Conservation (phyloP, 2,113 vertebrate species). For the Proterorhinus semilunaris region DNA sequence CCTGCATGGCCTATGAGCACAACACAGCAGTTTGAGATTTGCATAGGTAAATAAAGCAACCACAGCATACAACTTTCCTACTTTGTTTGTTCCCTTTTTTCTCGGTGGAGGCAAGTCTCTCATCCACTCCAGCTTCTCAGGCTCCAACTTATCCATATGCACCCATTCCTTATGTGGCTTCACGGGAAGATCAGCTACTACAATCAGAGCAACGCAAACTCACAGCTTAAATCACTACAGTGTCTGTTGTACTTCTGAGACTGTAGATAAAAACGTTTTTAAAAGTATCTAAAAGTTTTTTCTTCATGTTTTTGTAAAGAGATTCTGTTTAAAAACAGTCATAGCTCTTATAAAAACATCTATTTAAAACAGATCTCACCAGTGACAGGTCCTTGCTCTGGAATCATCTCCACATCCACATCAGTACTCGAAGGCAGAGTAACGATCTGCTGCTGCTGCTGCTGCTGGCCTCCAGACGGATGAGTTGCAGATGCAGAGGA, state of each 20-base stretch:
- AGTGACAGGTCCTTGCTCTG: constrained; percentile 55
- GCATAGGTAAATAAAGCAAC: background rate
- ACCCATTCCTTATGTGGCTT: constrained; percentile 89
- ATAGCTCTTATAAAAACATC: background rate
- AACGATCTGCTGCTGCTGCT: constrained; percentile 6
- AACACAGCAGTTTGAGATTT: constrained; percentile 7
- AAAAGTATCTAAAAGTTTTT: too few species aligned
- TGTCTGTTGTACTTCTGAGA: too few species aligned
- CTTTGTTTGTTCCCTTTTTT: constrained; percentile 84
- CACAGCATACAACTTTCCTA: constrained; percentile 36
- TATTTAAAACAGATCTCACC: constrained; percentile 59
- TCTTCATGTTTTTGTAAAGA: background rate
- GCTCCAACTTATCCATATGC: constrained; percentile 90
- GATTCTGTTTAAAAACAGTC: background rate
- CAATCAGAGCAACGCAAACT: background rate
- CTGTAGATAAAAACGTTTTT: too few species aligned
- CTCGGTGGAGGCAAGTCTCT: constrained; percentile 82
- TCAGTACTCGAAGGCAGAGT: constrained; percentile 18
- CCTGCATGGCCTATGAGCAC: constrained; percentile 87
- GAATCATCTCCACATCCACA: constrained; percentile 60
- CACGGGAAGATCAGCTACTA: constrained; percentile 81
- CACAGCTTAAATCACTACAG: background rate
- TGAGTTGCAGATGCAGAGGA: constrained; percentile 44
- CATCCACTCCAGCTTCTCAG: constrained; percentile 94
- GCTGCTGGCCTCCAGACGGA: constrained; percentile 20